Conservation (phyloP, 2,888 invertebrate genomes). For the Tinea trinotella region DNA sequence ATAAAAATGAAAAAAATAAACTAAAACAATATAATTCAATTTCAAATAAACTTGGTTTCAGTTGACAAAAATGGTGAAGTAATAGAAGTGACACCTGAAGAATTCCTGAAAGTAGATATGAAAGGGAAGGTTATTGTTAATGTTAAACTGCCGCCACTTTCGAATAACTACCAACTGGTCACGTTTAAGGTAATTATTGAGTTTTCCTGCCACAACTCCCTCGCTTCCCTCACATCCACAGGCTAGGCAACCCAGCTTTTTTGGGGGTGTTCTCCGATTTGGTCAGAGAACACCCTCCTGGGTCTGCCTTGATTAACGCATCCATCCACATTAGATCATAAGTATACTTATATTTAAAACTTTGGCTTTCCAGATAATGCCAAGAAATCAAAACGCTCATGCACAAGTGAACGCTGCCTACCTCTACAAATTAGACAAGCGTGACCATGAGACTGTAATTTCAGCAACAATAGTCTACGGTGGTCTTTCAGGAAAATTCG, state of each 20-base stretch:
- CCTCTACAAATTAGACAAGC: conserved; percentile 66
- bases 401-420: conserved; percentile 84
- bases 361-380: conserved; percentile 78
- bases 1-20: too few species aligned
- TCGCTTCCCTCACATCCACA: too few species aligned
- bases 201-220: too few species aligned
- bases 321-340: too few species aligned
- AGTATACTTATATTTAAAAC: too few species aligned
- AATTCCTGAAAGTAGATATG: conserved; percentile 44
- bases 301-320: too few species aligned
- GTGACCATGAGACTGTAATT: conserved; percentile 40
- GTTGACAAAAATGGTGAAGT: conserved; percentile 20
- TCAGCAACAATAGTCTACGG: conserved; percentile 75
- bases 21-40: too few species aligned
- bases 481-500: conserved; percentile 63
- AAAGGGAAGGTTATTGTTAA: conserved; percentile 37
- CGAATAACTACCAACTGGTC: conserved; percentile 34
- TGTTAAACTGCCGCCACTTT: conserved; percentile 43
- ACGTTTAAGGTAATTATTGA: conserved; percentile 41
- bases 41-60: too few species aligned
- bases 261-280: too few species aligned
- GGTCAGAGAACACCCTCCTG: too few species aligned
- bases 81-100: conserved; percentile 37
- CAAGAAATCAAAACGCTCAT: conserved; percentile 80
- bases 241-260: too few species aligned